Base-by-base conservation (phyloP, 1,140 invertebrate species). In the Drosophila simulans region DNA sequence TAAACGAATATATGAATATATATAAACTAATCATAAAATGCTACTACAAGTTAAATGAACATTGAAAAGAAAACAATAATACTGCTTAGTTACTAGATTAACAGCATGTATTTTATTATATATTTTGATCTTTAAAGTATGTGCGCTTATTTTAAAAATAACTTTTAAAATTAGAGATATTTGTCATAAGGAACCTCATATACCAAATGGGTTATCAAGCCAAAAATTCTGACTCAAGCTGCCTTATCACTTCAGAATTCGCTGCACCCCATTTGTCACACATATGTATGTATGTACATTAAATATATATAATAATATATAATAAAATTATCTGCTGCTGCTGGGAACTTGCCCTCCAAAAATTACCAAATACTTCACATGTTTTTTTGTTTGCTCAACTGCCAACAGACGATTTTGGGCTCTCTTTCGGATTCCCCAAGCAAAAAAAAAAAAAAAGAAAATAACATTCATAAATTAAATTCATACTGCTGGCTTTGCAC, bases 401-500 rank as follows among this genome's bases (percentile, higher is more conserved):
- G 65, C 55, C 22, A 39, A 34, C 46, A 52, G 34, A 71, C 59
- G 39, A 27, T 27, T 59, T 59, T 3, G 3, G 13, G n/a, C 15
- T 22, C 27, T 11, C 20, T 52, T 25, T 58, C 13, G 17, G 10
- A 4, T 34, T 31, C 10, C 25, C 39, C 27, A 39, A 3, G 13
- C 45, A n/a, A n/a, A n/a, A n/a, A n/a, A 3, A 71, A 39, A 45
- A 10, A 17, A 17, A 17, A 17, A 17, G 17, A 17, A 17, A 17
- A 17, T 17, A 17, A n/a, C 15, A 45, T 12, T 3, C 49, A 68
- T 56, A 56, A 56, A 48, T 69, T 40, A 69, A 63, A 63, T 37
- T 53, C 37, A 25, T 42, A 5, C 40, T 53, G 53, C 62, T 77
- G 62, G 53, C 68, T 78, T 74, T 52, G 42, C 68, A 71, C 37